Evolutionary conservation across 2,113 vertebrate genomes (phyloP), one percentile per base, ranked within the genome.

Genomic region (Xiphophorus couchianus): DNA sequence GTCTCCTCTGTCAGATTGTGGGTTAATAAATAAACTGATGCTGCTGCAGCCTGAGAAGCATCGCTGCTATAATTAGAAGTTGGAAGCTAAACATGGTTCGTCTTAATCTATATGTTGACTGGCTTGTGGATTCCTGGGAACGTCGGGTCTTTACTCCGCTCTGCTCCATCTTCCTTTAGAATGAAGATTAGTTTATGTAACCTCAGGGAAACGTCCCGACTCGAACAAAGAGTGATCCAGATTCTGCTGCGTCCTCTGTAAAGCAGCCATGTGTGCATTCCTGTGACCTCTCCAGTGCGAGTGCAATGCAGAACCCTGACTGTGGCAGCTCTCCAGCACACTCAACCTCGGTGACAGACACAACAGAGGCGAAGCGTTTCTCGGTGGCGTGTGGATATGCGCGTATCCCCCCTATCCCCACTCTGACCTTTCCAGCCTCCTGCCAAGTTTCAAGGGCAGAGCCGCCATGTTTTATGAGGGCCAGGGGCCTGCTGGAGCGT

Each of bases 401-500:
- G 0, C n/a, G 70, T 5, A 42, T 15, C 39, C 13, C 14, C 4
- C 39, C 3, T 13, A 1, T 14, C 39, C 39, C 39, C 39, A 3
- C 13, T 13, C 68, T 7, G 3, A 51, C 51, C 22, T 62, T 8
- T 58, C 17, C 27, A 11, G 65, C 22, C 64, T 12, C 33, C 54
- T 62, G 82, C 79, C 74, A 78, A 44, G 48, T 66, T 77, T 85
- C 80, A 84, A 88, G 80, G 82, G 58, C 78, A 81, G 67, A 82
- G 27, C 51, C 31, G 0, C 54, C 51, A 58, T 0, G 15, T 39
- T 9, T 42, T 62, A 22, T 31, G 5, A 7, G 62, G 63, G 31
- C 33, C 17, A 13, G 22, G 8, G 22, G 9, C 33, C 63, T 37
- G 22, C 22, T 66, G 62, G 27, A 19, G 17, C 15, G 44, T 48